Evolutionary conservation across 2,888 invertebrate genomes (phyloP).

Genomic region (Alentia gelatinosa): DNA sequence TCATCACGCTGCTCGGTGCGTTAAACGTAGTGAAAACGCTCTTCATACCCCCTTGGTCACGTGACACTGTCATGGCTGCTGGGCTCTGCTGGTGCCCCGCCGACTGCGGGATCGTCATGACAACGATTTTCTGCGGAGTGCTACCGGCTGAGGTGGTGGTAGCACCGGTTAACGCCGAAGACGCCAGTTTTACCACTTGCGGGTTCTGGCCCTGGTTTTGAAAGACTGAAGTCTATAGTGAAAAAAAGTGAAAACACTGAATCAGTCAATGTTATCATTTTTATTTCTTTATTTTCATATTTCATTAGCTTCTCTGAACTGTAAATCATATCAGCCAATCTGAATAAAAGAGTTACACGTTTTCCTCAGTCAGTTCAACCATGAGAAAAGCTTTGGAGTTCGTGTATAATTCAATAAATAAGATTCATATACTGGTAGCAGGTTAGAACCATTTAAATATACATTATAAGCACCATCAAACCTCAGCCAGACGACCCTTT

Average conservation of each 20-base stretch:
- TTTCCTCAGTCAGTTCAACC: not conserved
- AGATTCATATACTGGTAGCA: not conserved
- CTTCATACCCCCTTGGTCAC: slow-evolving; percentile 65
- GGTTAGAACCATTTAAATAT: not conserved
- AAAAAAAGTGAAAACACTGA: not conserved
- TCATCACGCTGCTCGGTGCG: not conserved
- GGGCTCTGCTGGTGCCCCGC: slow-evolving; percentile 31
- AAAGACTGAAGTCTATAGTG: slow-evolving; percentile 38
- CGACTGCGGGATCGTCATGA: slow-evolving; percentile 69
- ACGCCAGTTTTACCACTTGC: slow-evolving; percentile 58
- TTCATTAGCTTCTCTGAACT: too few species aligned
- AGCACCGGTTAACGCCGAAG: slow-evolving; percentile 15
- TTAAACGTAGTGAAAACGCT: slow-evolving; percentile 66
- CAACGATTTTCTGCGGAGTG: slow-evolving; percentile 70
- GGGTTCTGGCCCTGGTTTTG: slow-evolving; percentile 2
- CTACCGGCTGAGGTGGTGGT: not conserved
- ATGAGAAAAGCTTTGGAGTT: slow-evolving; percentile 56
- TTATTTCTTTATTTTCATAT: not conserved
- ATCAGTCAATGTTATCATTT: not conserved
- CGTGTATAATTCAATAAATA: slow-evolving; percentile 30
- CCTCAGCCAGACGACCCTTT: slow-evolving; percentile 41
- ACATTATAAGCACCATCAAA: slow-evolving; percentile 60
- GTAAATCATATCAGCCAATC: not conserved
- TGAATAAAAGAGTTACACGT: not conserved
- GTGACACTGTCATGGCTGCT: slow-evolving; percentile 47